Evolutionary conservation across 2,888 invertebrate species (phyloP), one percentile per base, ranked within the genome.

Genomic region (Tupiocoris notatus): DNA sequence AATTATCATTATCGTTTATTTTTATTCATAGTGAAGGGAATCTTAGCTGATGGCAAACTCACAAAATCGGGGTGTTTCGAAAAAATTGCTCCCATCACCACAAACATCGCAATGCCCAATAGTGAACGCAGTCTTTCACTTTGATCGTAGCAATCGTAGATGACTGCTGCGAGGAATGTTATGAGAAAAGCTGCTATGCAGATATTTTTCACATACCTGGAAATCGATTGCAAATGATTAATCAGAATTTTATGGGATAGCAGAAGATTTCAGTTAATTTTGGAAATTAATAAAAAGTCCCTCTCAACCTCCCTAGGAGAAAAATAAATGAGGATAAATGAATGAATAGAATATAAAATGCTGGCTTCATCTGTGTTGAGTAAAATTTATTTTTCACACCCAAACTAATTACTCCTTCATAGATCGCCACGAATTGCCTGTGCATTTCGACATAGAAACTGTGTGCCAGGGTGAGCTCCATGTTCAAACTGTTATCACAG

Each of bases 61-160:
- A 88, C 87, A 83, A 86, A 82, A 79, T 84, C 81, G 76, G 88
- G 87, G 82, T 89, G 84, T 71, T 87, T 87, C 1, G 91, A 91
- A 81, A 89, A 88, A 3, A 89, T 57, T 81, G 87, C 89, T n/a
- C 90, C 90, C 21, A 88, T 81, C 0, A 88, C 17, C 20, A 94
- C 81, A 56, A 95, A 86, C 12, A 89, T 83, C 0, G 85, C 79
- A 1, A 93, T 85, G 0, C 94, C 95, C 2, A 88, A 81, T 9
- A 92, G 82, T 0, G 94, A 92, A 70, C 89, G 86, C 64, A 95
- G 85, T 79, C 94, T 86, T 65, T 86, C 84, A 2, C 85, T 84
- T 0, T 88, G 83, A 0, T 87, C 85, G 68, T 83, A 81, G 0
- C 92, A 89, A 82, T 93, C 93, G 74, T 90, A 82, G 78, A 87